Evolutionary conservation across 2,113 vertebrate species (phyloP), one percentile per base, ranked within the genome.

Genomic region (Damaliscus lunatus): DNA sequence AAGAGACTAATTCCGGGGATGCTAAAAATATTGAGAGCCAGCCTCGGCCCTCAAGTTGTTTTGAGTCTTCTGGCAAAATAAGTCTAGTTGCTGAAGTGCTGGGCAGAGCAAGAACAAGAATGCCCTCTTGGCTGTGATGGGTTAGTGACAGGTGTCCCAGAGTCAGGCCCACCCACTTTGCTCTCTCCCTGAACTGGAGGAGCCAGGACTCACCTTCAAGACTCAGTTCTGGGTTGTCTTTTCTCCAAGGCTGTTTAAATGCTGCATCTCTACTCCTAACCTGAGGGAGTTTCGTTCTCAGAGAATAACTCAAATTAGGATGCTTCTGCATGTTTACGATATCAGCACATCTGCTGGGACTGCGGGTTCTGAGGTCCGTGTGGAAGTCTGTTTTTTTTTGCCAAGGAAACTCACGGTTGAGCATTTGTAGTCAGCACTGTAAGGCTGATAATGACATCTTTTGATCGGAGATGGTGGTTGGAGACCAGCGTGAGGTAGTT

Each of bases 81-180:
- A 83, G 12, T 67, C 33, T 43, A 19, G 46, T 87, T 90, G 50
- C 52, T 25, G 29, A 93, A 85, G 21, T 43, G 27, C 5, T 57
- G 10, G 29, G 1, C 33, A 7, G 46, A 71, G 2, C 16, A 11
- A 10, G 62, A 46, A 80, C 21, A 17, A 55, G 81, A 55, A 14
- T 5, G 5, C 9, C 3, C 6, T 52, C 80, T 55, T 59, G 67
- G 21, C 55, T 48, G 15, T 33, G 1, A 17, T 1, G 6, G 25
- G 10, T 62, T 6, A 43, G 53, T 7, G 53, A 3, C 15, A 7
- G 53, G 25, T 31, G 23, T 31, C 77, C 21, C 31, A 16, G 29
- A 7, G 16, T 71, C 1, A 0, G 29, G 0, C 40, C 19, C 14
- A 23, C 13, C 40, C 55, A 29, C 48, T 50, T 33, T 3, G 27